Evolutionary conservation across 1,140 invertebrate genomes (phyloP).

Genomic region (Brachystomella parvula): DNA sequence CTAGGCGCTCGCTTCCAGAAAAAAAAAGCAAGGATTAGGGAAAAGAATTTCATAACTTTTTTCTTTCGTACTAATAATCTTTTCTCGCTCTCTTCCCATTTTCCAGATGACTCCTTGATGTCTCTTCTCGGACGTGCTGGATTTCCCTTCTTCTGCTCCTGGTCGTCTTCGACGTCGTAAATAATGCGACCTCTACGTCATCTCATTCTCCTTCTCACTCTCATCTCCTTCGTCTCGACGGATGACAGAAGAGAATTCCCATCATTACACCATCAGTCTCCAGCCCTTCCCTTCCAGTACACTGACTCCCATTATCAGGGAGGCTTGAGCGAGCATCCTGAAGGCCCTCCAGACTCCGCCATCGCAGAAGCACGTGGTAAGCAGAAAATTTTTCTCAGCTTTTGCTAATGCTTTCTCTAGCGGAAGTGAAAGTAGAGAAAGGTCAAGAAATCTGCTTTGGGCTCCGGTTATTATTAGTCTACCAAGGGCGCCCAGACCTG

Average conservation of each 20-base stretch:
- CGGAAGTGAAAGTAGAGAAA: too few species aligned
- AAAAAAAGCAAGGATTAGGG: background rate
- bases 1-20: background rate
- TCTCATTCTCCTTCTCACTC: background rate
- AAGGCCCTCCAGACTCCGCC: background rate
- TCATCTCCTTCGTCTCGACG: background rate
- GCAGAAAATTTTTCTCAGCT: background rate
- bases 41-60: conserved; percentile 4
- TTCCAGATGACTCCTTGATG: conserved; percentile 3
- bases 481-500: too few species aligned
- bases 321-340: too few species aligned
- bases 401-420: too few species aligned
- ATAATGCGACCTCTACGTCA: background rate
- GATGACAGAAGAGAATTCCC: background rate
- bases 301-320: background rate
- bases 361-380: conserved; percentile 7
- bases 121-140: background rate
- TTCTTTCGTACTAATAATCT: background rate
- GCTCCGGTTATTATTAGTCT: too few species aligned
- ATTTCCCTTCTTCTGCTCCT: background rate
- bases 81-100: conserved; percentile 1
- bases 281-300: background rate
- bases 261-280: background rate
- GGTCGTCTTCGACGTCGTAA: too few species aligned
- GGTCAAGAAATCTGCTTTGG: too few species aligned